These are phyloP conservation scores for Campoplex capitator DNA, from an alignment of 2,888 invertebrate species.

Conservation along the genomic window DNA sequence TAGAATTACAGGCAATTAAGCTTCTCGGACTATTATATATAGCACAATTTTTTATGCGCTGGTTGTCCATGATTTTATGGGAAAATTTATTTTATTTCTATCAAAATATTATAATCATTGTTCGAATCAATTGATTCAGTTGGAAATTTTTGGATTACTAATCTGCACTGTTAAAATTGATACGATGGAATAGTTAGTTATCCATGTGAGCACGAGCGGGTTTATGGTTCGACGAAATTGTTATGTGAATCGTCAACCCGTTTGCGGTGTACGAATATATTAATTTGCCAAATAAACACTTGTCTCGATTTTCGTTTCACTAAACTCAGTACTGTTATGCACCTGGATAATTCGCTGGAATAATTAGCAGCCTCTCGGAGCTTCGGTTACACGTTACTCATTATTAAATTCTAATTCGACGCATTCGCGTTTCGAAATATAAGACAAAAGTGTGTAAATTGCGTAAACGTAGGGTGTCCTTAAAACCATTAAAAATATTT, in stretches of 20 bases:
- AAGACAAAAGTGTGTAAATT: conserved; percentile 6
- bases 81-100: not conserved
- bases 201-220: not conserved
- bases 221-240: conserved; percentile 4
- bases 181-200: not conserved
- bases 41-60: not conserved
- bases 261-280: conserved; percentile 11
- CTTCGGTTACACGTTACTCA: conserved; percentile 9
- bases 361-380: conserved; percentile 28
- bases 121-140: not conserved
- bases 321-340: conserved; percentile 20
- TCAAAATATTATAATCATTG: not conserved
- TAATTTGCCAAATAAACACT: conserved; percentile 3
- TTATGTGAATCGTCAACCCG: conserved; percentile 8
- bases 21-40: not conserved
- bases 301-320: conserved; percentile 24
- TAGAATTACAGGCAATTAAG: not conserved
- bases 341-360: conserved; percentile 32
- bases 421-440: not conserved
- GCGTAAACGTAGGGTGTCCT: not conserved
- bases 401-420: conserved; percentile 39
- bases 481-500: not conserved
- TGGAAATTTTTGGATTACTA: not conserved
- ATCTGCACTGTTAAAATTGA: not conserved
- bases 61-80: not conserved